Percentiles rank a stretch among this genome's conserved stretches.
Evolutionary conservation across 1,140 invertebrate genomes (phyloP).

Genomic region (Cotesia vestalis): DNA sequence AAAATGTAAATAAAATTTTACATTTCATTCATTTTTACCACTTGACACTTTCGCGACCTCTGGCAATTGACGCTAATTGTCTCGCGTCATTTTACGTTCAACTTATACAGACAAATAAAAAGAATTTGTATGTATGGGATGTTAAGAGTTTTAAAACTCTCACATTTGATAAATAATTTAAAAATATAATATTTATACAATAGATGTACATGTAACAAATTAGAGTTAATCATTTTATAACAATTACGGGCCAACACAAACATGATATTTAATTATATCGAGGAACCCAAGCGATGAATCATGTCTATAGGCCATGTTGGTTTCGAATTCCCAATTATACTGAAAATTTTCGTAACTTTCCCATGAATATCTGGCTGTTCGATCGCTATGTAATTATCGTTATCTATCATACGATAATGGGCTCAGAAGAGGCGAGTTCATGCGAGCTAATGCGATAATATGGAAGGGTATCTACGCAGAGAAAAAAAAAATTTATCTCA

Average conservation of each 20-base stretch:
- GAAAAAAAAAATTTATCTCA: too few species aligned
- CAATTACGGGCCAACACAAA: conserved; percentile 1
- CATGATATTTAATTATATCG: conserved; percentile 3
- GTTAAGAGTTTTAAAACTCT: too few species aligned
- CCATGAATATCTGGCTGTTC: background rate
- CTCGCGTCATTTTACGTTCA: conserved; percentile 4
- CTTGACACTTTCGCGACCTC: conserved; percentile 28
- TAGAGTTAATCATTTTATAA: background rate
- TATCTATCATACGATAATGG: conserved; percentile 29
- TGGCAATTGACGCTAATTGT: conserved; percentile 40
- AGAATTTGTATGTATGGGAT: too few species aligned
- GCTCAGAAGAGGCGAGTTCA: conserved; percentile 15
- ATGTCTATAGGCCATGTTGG: background rate
- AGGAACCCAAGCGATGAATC: background rate
- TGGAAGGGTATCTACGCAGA: too few species aligned
- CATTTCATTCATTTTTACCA: conserved; percentile 8
- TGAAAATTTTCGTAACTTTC: conserved; percentile 24
- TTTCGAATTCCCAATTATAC: conserved; percentile 36
- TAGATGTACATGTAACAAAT: background rate
- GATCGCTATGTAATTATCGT: conserved; percentile 21
- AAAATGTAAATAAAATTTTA: background rate
- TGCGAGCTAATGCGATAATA: conserved; percentile 18
- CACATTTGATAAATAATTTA: too few species aligned
- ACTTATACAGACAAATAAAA: background rate
- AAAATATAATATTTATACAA: background rate